Percentiles rank a stretch among this genome's conserved stretches.
Conservation (phyloP, 1,140 invertebrate genomes). For the Drosophila triauraria region DNA sequence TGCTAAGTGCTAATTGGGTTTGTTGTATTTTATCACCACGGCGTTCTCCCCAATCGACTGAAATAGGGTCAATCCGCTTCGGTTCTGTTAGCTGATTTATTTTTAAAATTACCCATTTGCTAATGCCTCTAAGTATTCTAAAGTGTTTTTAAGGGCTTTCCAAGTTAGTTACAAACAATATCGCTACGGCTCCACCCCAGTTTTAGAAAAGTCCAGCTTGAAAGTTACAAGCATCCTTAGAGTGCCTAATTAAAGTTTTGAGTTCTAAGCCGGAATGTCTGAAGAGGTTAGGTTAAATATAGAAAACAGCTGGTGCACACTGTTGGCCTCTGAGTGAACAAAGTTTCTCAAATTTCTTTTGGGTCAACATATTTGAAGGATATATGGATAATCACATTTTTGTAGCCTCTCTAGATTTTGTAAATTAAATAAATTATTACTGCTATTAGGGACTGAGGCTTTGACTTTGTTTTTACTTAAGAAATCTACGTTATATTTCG, state of each 20-base stretch:
- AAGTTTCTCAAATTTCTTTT: conserved; percentile 38
- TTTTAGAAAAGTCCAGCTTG: not conserved
- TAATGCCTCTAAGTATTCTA: conserved; percentile 73
- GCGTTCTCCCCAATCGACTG: not conserved
- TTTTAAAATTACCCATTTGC: conserved; percentile 72
- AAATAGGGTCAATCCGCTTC: conserved; percentile 6
- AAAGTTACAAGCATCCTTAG: conserved; percentile 4
- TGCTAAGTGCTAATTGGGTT: conserved; percentile 82
- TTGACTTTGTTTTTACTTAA: not conserved
- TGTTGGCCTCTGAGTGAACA: conserved; percentile 37
- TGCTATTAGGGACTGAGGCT: too few relatives aligned
- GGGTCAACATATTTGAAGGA: conserved; percentile 20
- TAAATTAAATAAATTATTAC: not conserved
- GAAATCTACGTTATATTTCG: not conserved
- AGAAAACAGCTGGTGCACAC: conserved; percentile 44
- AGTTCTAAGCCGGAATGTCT: conserved; percentile 54
- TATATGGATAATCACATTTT: conserved; percentile 55
- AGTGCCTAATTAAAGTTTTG: conserved; percentile 77
- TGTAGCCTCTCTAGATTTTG: not conserved
- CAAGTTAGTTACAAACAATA: conserved; percentile 8
- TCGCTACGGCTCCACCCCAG: not conserved
- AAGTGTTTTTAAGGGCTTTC: conserved; percentile 50
- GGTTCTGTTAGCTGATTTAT: conserved; percentile 55
- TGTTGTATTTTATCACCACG: conserved; percentile 44
- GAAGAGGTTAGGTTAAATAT: conserved; percentile 22